A percentile compares a stretch with the other conserved stretches of the same genome.
phyloP scores from a whole-genome alignment of 1,140 invertebrate genomes.

The Sarcophaga peregrina region DNA sequence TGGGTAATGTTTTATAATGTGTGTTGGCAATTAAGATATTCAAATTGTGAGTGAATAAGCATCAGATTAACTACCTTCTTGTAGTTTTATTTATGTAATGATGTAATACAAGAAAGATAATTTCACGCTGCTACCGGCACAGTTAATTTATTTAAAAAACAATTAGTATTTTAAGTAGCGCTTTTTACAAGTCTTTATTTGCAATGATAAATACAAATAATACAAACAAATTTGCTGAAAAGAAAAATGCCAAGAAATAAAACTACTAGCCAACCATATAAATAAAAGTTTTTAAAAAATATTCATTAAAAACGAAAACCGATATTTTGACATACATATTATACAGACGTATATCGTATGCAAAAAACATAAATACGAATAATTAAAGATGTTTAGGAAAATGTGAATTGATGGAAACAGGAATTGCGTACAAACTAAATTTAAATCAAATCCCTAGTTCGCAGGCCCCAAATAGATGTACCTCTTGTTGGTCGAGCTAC shows the following conservation, averaged over 20 bases:
- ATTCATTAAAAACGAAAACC: not conserved
- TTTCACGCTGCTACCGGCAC: no score
- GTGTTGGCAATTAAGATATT: no score
- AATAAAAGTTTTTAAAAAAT: not conserved
- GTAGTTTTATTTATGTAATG: no score
- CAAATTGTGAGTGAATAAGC: no score
- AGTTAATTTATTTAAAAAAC: no score
- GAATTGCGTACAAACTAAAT: not conserved
- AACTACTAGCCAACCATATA: not conserved
- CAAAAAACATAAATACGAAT: not conserved
- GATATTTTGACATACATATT: conserved; percentile 5
- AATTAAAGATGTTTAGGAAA: not conserved
- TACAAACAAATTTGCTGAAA: not conserved
- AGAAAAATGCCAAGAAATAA: not conserved
- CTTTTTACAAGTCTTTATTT: no score
- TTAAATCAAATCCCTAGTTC: conserved; percentile 78
- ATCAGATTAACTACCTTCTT: no score
- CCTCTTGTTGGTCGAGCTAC: conserved; percentile 85
- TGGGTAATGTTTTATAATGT: no score
- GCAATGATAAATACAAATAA: no score
- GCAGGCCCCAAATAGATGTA: conserved; percentile 88
- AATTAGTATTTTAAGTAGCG: no score
- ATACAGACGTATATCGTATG: not conserved
- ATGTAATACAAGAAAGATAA: no score
- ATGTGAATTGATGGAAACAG: not conserved